Evolutionary conservation across 2,797 vertebrate species (phyloP).

Genomic region (Ptychadena robeensis): DNA sequence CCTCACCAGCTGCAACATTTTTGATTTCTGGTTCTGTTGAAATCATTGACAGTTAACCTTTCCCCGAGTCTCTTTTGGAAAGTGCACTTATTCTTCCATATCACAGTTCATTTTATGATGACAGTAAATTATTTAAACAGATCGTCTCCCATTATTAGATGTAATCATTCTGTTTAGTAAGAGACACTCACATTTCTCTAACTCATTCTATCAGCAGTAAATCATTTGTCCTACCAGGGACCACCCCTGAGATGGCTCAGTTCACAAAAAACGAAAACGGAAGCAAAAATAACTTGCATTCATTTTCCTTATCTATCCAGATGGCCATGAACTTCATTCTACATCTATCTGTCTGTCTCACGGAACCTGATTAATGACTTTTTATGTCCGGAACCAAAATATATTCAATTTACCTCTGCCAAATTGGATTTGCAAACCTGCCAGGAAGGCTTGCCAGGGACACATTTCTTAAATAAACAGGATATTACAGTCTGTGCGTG

Average conservation of each 20-base stretch:
- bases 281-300: slow-evolving; percentile 20
- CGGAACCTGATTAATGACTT: slow-evolving; percentile 53
- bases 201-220: neutral
- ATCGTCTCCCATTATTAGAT: neutral
- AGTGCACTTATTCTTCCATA: neutral
- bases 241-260: slow-evolving; percentile 43
- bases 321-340: slow-evolving; percentile 8
- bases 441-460: slow-evolving; percentile 42
- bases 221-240: slow-evolving; percentile 24
- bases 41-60: neutral
- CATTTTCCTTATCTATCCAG: slow-evolving; percentile 20
- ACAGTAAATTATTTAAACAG: neutral
- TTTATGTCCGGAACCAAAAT: slow-evolving; percentile 53
- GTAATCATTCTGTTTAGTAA: neutral
- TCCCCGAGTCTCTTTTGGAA: neutral
- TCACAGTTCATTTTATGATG: neutral
- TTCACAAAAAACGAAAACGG: slow-evolving; percentile 1
- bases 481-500: slow-evolving; percentile 41
- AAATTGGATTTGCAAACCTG: slow-evolving; percentile 57
- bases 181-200: neutral
- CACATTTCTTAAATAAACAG: slow-evolving; percentile 52
- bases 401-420: slow-evolving; percentile 55
- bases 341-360: slow-evolving; percentile 52
- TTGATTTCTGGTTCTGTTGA: no score
- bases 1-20: no score